Evolutionary conservation across 2,888 invertebrate genomes (phyloP).

Genomic region (Abrostola triplasia): DNA sequence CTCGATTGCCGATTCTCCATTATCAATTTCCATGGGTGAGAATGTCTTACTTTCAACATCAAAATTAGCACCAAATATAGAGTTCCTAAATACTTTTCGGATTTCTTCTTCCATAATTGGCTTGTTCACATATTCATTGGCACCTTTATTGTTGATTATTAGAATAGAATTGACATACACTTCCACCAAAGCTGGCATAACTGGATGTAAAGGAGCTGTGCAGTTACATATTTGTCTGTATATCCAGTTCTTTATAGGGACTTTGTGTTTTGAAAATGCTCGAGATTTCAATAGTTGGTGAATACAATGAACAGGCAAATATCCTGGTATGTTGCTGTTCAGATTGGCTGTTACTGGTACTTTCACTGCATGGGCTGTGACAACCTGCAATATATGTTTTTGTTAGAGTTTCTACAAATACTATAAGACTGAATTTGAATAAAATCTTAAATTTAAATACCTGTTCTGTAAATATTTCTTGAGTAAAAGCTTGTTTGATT

Average conservation of each 20-base stretch:
- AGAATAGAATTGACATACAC: constrained; percentile 98
- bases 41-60: constrained; percentile 87
- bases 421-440: neutral
- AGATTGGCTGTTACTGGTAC: constrained; percentile 97
- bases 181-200: constrained; percentile 97
- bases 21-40: constrained; percentile 88
- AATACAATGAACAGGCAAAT: constrained; percentile 98
- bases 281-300: constrained; percentile 97
- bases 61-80: constrained; percentile 92
- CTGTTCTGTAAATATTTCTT: constrained; percentile 99
- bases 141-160: constrained; percentile 90
- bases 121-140: constrained; percentile 95
- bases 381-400: constrained; percentile 88
- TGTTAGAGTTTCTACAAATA: neutral
- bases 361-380: constrained; percentile 98
- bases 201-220: constrained; percentile 96
- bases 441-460: constrained; percentile 68
- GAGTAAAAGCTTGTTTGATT: constrained; percentile 97
- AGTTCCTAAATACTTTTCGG: constrained; percentile 93
- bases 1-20: constrained; percentile 83
- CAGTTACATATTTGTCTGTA: constrained; percentile 97
- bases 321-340: constrained; percentile 96
- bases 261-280: constrained; percentile 98
- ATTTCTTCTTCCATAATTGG: constrained; percentile 97
- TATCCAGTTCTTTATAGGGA: constrained; percentile 98